Evolutionary conservation across 2,113 vertebrate species (phyloP).

Genomic region (Pterocles gutturalis): DNA sequence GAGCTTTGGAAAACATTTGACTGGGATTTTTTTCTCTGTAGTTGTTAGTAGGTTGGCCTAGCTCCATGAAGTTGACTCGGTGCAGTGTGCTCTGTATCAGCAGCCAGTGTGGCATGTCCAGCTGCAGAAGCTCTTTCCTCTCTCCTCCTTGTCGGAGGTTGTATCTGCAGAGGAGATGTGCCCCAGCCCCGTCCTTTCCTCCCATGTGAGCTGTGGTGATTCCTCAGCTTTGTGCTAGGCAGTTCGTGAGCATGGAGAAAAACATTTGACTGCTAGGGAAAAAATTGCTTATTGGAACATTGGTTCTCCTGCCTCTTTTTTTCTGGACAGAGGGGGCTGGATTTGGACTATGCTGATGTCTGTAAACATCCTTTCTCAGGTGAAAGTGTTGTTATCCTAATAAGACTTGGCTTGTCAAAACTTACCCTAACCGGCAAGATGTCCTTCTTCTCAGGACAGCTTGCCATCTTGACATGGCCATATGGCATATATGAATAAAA

Average conservation of each 20-base stretch:
- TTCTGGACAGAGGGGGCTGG: neutral
- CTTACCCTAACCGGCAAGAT: neutral
- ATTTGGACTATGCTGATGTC: neutral
- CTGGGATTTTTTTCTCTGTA: neutral
- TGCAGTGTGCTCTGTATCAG: neutral
- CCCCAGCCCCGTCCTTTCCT: neutral
- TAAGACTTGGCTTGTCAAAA: too few species aligned
- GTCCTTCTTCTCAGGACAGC: neutral
- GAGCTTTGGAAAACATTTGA: slow-evolving; percentile 25
- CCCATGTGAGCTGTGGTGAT: neutral
- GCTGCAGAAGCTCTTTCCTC: neutral
- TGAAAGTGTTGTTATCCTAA: neutral
- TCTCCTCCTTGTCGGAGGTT: neutral
- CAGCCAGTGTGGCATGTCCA: neutral
- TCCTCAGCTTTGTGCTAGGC: neutral
- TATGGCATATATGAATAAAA: neutral
- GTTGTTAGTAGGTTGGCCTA: neutral
- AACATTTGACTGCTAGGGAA: neutral
- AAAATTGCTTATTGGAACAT: neutral
- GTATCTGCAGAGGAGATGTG: neutral
- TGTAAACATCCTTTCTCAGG: neutral
- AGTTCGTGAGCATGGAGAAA: neutral
- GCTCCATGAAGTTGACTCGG: neutral
- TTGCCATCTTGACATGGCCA: neutral
- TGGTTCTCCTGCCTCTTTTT: accelerated